Evolutionary conservation across 2,888 invertebrate species (phyloP).

Genomic region (Amiota mariae): DNA sequence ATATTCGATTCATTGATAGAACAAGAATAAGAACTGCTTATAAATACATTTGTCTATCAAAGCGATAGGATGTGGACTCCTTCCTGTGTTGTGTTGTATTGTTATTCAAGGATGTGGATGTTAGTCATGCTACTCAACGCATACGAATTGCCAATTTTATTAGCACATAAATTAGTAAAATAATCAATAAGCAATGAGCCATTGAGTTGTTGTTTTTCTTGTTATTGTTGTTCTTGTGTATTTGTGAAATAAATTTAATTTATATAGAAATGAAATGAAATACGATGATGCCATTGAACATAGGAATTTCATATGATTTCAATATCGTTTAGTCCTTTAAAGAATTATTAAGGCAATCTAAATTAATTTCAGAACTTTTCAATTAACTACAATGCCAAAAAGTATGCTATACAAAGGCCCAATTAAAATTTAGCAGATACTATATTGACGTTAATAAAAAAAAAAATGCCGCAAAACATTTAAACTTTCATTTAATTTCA

Average conservation of each 20-base stretch:
- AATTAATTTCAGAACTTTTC: slow-evolving; percentile 18
- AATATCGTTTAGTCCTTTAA: too few relatives aligned
- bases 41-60: neutral
- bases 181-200: slow-evolving; percentile 66
- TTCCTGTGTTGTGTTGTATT: too few relatives aligned
- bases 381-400: neutral
- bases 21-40: neutral
- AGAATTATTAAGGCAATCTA: too few relatives aligned
- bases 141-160: slow-evolving; percentile 68
- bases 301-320: too few relatives aligned
- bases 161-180: slow-evolving; percentile 65
- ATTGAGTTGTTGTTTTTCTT: slow-evolving; percentile 5
- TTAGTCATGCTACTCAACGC: slow-evolving; percentile 38
- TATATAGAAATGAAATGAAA: slow-evolving; percentile 44
- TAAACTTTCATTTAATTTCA: too few relatives aligned
- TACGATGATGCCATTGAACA: neutral
- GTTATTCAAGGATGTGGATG: too few relatives aligned
- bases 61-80: too few relatives aligned
- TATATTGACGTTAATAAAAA: too few relatives aligned
- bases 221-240: slow-evolving; percentile 29
- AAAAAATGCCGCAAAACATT: too few relatives aligned
- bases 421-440: too few relatives aligned
- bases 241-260: slow-evolving; percentile 58
- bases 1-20: slow-evolving; percentile 45
- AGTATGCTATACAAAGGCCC: too few relatives aligned